Conservation (phyloP, 2,113 vertebrate genomes). For the Ariopsis seemanni region DNA sequence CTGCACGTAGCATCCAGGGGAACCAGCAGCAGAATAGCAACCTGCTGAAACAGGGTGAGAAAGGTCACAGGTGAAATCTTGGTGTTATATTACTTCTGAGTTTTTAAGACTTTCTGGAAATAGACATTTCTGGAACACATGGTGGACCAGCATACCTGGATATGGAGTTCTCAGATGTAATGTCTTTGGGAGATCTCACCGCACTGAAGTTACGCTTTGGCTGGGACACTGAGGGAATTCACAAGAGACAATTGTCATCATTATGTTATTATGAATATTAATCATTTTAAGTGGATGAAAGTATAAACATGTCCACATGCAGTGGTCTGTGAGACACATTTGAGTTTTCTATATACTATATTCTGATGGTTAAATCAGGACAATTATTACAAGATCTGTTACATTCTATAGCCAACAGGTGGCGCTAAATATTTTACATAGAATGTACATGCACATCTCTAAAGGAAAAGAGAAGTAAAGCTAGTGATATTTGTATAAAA, state of each 20-base stretch:
- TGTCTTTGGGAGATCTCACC: slow-evolving; percentile 89
- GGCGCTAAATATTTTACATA: slow-evolving; percentile 4
- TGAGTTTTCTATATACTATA: not conserved
- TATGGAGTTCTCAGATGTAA: slow-evolving; percentile 90
- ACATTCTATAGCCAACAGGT: not conserved
- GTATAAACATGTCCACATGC: not conserved
- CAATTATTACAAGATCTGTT: not conserved
- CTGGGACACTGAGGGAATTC: slow-evolving; percentile 79
- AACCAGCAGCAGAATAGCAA: slow-evolving; percentile 96
- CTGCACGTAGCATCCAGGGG: slow-evolving; percentile 91
- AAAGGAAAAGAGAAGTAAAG: slow-evolving; percentile 4
- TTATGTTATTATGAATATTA: not conserved
- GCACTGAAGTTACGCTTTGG: slow-evolving; percentile 87
- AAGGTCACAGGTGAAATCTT: not conserved
- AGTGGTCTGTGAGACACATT: not conserved
- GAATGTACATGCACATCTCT: not conserved
- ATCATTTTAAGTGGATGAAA: not conserved
- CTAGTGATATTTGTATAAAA: not conserved
- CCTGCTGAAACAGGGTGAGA: slow-evolving; percentile 65
- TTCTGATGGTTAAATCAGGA: not conserved
- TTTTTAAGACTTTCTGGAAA: not conserved
- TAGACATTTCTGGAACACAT: not conserved
- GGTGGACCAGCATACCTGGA: slow-evolving; percentile 76
- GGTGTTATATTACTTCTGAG: not conserved
- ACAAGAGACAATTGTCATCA: slow-evolving; percentile 20